phyloP scores from a whole-genome alignment of 2,113 vertebrate genomes.

The Daboia siamensis region DNA sequence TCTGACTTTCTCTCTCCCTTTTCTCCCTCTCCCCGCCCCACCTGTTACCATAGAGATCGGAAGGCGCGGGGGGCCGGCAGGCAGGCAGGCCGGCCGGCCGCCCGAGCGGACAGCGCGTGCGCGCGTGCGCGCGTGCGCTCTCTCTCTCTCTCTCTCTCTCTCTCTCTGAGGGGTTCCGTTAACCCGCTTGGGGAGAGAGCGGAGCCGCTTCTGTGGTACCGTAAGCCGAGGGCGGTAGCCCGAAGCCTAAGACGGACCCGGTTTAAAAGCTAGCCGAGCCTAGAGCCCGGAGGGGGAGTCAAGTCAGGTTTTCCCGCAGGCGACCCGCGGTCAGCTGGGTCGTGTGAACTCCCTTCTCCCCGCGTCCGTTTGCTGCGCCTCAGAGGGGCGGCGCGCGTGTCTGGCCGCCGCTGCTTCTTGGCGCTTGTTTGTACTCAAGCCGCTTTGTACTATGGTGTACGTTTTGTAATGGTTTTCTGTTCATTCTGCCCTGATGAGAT shows the following conservation, averaged over 20 bases:
- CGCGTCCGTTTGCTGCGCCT: too few relatives aligned
- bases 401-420: too few relatives aligned
- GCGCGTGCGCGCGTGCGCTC: too few relatives aligned
- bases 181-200: background rate
- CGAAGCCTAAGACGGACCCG: background rate
- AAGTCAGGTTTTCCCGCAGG: too few relatives aligned
- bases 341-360: background rate
- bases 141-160: too few relatives aligned
- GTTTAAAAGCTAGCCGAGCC: background rate
- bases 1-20: background rate
- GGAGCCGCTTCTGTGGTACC: background rate
- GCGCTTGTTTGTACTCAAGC: too few relatives aligned
- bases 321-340: background rate
- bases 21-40: background rate
- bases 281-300: background rate
- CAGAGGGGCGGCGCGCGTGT: too few relatives aligned
- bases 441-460: too few relatives aligned
- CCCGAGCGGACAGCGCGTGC: background rate
- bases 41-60: constrained; percentile 33
- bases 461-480: too few relatives aligned
- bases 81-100: background rate
- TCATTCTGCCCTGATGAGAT: too few relatives aligned
- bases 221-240: background rate
- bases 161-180: background rate
- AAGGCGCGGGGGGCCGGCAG: background rate